Evolutionary conservation across 2,888 invertebrate genomes (phyloP).

Genomic region (Heliconius charithonia): DNA sequence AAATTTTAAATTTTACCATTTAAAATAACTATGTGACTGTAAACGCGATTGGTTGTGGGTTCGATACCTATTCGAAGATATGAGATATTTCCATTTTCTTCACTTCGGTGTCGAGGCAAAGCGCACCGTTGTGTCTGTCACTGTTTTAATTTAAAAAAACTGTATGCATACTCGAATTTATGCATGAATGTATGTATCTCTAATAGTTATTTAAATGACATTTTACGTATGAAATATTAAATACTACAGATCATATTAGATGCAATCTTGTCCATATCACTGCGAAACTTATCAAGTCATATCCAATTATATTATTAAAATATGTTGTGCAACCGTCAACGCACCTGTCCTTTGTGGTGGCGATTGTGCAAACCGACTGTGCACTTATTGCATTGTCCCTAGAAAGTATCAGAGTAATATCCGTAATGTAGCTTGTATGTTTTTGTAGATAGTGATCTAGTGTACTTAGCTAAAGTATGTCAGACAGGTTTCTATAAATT

Average conservation of each 20-base stretch:
- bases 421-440: conserved; percentile 26
- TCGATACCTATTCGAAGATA: too few species aligned
- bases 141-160: not conserved
- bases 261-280: conserved; percentile 19
- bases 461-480: conserved; percentile 12
- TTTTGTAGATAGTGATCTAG: not conserved
- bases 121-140: too few species aligned
- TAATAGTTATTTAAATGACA: conserved; percentile 7
- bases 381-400: conserved; percentile 32
- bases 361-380: conserved; percentile 33
- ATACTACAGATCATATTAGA: not conserved
- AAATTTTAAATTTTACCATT: not conserved
- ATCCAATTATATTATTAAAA: conserved; percentile 36
- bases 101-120: too few species aligned
- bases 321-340: conserved; percentile 33
- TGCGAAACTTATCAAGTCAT: not conserved
- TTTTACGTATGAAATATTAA: not conserved
- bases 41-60: too few species aligned
- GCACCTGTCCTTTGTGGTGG: conserved; percentile 34
- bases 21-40: not conserved
- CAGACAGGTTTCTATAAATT: not conserved
- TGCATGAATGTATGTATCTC: conserved; percentile 6
- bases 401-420: conserved; percentile 27
- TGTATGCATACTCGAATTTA: not conserved
- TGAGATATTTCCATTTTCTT: too few species aligned